A percentile compares a stretch with the other conserved stretches of the same genome.
Conservation (phyloP, 92 coral and sea anemone species). For the Bergia puertoricense region DNA sequence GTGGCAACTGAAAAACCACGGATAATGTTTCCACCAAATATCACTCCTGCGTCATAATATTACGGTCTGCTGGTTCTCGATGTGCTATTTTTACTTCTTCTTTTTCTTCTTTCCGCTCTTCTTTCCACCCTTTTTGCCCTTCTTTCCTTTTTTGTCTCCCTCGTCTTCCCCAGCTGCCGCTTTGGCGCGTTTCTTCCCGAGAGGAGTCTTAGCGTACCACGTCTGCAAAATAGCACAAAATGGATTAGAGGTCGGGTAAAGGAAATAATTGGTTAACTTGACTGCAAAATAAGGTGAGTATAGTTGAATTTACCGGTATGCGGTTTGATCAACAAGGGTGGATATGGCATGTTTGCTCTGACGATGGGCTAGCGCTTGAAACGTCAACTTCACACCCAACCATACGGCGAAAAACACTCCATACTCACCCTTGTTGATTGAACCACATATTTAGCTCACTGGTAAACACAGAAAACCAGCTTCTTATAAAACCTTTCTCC, state of each 20-base stretch:
- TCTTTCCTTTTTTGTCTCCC: slow-evolving; percentile 84
- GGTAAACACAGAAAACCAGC: no score
- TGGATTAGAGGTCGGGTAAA: not conserved
- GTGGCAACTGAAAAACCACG: not conserved
- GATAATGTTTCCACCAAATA: not conserved
- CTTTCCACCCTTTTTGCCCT: slow-evolving; percentile 81
- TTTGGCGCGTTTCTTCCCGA: slow-evolving; percentile 97
- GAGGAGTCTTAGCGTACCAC: slow-evolving; percentile 96
- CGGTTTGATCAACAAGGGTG: no score
- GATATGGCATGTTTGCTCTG: no score
- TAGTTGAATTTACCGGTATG: no score
- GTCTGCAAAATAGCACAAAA: slow-evolving; percentile 53
- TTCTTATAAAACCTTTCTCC: no score
- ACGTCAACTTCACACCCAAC: no score
- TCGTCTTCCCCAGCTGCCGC: slow-evolving; percentile 97
- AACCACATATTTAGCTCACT: no score
- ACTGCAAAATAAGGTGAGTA: not conserved
- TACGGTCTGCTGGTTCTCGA: not conserved
- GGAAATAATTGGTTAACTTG: not conserved
- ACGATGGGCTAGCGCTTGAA: no score
- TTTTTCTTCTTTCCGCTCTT: slow-evolving; percentile 95
- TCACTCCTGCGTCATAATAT: not conserved
- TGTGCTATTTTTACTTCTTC: slow-evolving; percentile 34
- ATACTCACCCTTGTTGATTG: no score
- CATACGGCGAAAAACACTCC: no score